phyloP scores from a whole-genome alignment of 2,888 invertebrate species.

The Stenoptilia bipunctidactyla region DNA sequence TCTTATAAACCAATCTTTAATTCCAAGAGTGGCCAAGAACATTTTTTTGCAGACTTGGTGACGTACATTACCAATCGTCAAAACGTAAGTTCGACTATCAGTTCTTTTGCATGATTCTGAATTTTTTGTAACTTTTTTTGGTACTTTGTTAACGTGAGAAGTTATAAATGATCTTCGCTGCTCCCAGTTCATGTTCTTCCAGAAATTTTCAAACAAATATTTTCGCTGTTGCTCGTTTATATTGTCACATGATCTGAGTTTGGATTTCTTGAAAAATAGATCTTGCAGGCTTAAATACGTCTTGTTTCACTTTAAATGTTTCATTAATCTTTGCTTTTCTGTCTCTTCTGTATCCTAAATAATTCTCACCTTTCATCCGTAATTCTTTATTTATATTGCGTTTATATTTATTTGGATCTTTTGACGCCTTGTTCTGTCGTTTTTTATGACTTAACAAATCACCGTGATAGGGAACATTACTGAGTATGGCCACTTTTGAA shows the following conservation, averaged over 20 bases:
- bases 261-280: no score
- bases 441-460: no score
- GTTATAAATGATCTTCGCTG: constrained; percentile 17
- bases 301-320: no score
- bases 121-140: constrained; percentile 15
- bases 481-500: no score
- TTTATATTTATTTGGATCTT: no score
- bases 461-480: no score
- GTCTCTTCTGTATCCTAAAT: no score
- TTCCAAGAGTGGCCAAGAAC: constrained; percentile 5
- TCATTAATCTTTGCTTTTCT: no score
- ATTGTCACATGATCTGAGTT: constrained; percentile 13
- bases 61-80: constrained; percentile 1
- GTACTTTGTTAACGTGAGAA: constrained; percentile 14
- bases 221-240: constrained; percentile 16
- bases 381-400: no score
- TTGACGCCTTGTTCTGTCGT: no score
- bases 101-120: constrained; percentile 11
- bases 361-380: no score
- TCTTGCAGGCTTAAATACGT: no score
- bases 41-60: constrained; percentile 4
- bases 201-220: constrained; percentile 15
- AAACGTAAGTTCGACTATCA: neutral
- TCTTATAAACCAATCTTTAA: constrained; percentile 5
- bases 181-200: constrained; percentile 17